Percentiles rank a stretch among this genome's conserved stretches.
Evolutionary conservation across 2,113 vertebrate genomes (phyloP).

Genomic region (Macrotis lagotis): DNA sequence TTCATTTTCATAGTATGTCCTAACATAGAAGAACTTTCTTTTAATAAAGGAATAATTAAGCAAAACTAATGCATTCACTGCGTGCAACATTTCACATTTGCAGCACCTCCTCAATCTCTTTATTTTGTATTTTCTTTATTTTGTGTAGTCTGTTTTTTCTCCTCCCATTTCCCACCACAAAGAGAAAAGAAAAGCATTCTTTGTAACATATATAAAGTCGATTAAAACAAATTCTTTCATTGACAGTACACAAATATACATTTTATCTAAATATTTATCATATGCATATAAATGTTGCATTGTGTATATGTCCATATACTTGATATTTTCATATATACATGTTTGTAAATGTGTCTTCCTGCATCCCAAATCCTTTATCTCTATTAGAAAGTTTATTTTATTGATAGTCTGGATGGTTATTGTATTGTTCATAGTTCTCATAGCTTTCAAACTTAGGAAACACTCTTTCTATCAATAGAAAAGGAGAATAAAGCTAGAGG

Average conservation of each 20-base stretch:
- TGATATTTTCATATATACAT: not conserved
- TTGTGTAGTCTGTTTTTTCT: not conserved
- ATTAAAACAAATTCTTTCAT: not conserved
- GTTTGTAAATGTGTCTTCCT: not conserved
- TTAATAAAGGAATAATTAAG: not conserved
- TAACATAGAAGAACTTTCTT: not conserved
- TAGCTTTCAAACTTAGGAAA: constrained; percentile 6
- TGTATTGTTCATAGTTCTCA: not conserved
- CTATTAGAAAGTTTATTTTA: not conserved
- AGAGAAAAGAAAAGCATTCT: not conserved
- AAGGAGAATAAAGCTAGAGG: not conserved
- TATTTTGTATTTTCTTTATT: not conserved
- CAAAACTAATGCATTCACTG: not conserved
- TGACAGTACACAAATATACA: not conserved
- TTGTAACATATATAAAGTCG: not conserved
- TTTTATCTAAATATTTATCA: not conserved
- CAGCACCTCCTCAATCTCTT: not conserved
- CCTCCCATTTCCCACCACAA: not conserved
- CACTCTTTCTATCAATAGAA: constrained; percentile 1
- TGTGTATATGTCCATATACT: no score
- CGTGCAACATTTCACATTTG: not conserved
- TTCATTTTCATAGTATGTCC: not conserved
- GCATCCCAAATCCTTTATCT: not conserved
- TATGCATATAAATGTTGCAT: not conserved
- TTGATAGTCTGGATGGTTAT: not conserved